A percentile compares a stretch with the other conserved stretches of the same genome.
phyloP scores from a whole-genome alignment of 1,140 invertebrate species.

The Ridgeia piscesae region DNA sequence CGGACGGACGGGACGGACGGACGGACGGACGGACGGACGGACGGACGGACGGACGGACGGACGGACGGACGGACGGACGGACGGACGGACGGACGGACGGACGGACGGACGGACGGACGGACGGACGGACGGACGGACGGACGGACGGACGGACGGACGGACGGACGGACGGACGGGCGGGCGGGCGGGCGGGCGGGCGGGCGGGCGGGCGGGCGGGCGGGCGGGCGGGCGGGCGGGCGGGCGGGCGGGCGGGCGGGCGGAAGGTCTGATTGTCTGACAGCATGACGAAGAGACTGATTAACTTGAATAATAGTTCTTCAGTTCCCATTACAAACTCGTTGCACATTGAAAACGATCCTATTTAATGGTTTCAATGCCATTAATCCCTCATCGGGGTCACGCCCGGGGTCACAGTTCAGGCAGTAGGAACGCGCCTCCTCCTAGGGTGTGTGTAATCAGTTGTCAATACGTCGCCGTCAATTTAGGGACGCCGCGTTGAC shows the following conservation, averaged over 20 bases:
- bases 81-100: too few relatives aligned
- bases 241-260: not conserved
- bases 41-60: too few relatives aligned
- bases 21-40: too few relatives aligned
- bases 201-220: not conserved
- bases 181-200: too few relatives aligned
- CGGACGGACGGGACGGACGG: too few relatives aligned
- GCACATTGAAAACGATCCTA: not conserved
- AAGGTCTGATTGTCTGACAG: not conserved
- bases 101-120: too few relatives aligned
- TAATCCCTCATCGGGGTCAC: not conserved
- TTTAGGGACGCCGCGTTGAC: not conserved
- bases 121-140: too few relatives aligned
- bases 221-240: not conserved
- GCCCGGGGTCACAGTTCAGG: not conserved
- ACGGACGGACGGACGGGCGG: too few relatives aligned
- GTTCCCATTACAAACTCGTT: not conserved
- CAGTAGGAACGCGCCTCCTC: not conserved
- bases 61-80: too few relatives aligned
- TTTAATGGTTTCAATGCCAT: not conserved
- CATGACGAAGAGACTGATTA: not conserved
- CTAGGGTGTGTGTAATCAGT: not conserved
- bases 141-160: too few relatives aligned
- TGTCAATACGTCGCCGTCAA: not conserved
- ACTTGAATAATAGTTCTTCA: not conserved